A percentile compares a stretch with the other conserved stretches of the same genome.
phyloP scores from a whole-genome alignment of 2,113 vertebrate genomes.

The Azemiops feae region DNA sequence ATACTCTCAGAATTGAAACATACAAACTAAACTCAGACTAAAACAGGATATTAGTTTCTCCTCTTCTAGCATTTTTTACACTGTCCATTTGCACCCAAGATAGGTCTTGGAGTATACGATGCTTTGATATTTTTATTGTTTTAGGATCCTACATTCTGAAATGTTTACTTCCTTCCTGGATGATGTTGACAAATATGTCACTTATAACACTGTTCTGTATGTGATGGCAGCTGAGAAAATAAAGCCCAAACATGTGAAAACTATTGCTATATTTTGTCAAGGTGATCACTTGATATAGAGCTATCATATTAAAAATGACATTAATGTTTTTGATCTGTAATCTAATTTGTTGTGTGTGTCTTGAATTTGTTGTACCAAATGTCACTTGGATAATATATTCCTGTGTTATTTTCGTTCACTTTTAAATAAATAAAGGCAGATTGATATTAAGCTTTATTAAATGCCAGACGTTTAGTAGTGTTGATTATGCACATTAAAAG shows the following conservation, averaged over 20 bases:
- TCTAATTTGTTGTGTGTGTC: not conserved
- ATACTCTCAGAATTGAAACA: not conserved
- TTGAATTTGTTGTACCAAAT: not conserved
- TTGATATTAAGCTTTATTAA: not conserved
- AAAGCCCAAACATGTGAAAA: conserved; percentile 10
- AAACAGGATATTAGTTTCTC: not conserved
- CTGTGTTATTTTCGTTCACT: not conserved
- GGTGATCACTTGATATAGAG: not conserved
- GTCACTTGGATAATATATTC: not conserved
- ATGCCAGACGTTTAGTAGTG: not conserved
- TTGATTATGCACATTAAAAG: not conserved
- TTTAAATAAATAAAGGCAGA: not conserved
- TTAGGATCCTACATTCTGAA: conserved; percentile 3
- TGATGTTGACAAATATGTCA: conserved; percentile 19
- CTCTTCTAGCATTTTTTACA: not conserved
- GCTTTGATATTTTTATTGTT: not conserved
- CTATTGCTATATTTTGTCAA: conserved; percentile 12
- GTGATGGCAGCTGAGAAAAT: conserved; percentile 2
- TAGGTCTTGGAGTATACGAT: not conserved
- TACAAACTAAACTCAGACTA: not conserved
- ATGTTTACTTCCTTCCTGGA: not conserved
- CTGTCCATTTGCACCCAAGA: not conserved
- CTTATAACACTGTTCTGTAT: conserved; percentile 3
- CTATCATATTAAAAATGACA: not conserved
- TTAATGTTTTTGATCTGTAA: not conserved